phyloP scores from a whole-genome alignment of 2,888 invertebrate genomes.

The Acanthoscelides obtectus region DNA sequence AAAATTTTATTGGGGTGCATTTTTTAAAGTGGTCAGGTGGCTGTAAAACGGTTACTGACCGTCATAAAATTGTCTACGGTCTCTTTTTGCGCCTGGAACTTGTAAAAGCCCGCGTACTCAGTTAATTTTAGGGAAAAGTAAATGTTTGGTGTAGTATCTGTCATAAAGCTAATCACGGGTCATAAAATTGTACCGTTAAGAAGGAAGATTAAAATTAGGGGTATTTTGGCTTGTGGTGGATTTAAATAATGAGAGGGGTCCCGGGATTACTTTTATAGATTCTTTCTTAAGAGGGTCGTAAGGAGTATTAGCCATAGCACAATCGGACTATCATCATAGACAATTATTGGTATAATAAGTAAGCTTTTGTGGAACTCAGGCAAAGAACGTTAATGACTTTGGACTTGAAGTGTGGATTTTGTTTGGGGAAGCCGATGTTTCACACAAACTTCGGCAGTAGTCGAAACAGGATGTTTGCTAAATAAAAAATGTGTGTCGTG shows the following conservation, averaged over 20 bases:
- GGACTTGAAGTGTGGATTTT: no score
- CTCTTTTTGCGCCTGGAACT: background rate
- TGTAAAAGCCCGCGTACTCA: background rate
- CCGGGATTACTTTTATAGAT: background rate
- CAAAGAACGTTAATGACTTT: no score
- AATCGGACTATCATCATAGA: no score
- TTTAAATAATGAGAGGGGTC: background rate
- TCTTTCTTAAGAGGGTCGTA: no score
- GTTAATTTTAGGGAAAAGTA: background rate
- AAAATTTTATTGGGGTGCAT: background rate
- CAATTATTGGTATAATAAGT: no score
- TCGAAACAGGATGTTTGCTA: no score
- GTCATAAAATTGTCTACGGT: background rate
- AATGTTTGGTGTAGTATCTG: background rate
- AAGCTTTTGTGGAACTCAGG: no score
- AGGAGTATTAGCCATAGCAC: no score
- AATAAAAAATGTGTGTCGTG: no score
- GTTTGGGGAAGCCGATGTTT: no score
- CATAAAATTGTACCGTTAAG: background rate
- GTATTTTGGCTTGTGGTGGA: background rate
- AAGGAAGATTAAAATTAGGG: background rate
- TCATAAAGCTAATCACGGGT: background rate
- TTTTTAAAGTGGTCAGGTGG: background rate
- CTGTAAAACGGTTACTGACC: background rate
- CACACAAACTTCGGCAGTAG: no score